Base-by-base conservation (phyloP, 2,113 vertebrate species). In the Cyanistes caeruleus region DNA sequence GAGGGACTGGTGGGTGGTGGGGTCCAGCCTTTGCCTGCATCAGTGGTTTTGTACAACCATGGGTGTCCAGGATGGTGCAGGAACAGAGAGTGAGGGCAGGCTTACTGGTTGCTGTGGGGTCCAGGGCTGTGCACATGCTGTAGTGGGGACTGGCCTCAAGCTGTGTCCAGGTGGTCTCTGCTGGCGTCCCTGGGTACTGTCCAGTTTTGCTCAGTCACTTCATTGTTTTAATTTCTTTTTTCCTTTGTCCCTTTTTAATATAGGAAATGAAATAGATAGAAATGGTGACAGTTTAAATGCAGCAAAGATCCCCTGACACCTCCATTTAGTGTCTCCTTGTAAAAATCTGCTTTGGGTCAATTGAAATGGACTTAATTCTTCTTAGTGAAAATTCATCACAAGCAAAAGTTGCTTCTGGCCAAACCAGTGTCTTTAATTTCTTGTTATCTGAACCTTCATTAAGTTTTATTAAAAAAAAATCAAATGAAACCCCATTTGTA, bases 71-170 rank as follows among this genome's bases (percentile, higher is more conserved):
- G 35, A 16, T 25, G 24, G 15, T 24, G 11, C 43, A 44, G 73
- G 27, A 73, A 13, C 7, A 48, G 70, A 83, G 33, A 69, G 7
- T 5, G 4, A 39, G 35, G 74, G 56, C 53, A 55, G 52, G 35
- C 14, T 74, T 59, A 39, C 11, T 31, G 44, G 13, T 17, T 53
- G 41, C 22, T 56, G 9, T 56, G 31, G 11, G 8, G 8, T 75
- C 24, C 17, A 30, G 39, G 37, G 3, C 6, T 53, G 13, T 75
- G 9, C 1, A 1, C 3, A 6, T 1, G 0, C 33, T 65, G 19
- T 4, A 5, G 11, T 0, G 0, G 28, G 5, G 49, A 23, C 43
- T 16, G 7, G 24, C 33, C 16, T 84, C 14, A 15, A 39, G 5
- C 24, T 64, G 17, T 55, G 51, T 74, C 46, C 10, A 27, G 0